Evolutionary conservation across 2,888 invertebrate species (phyloP).

Genomic region (Sisyra nigra): DNA sequence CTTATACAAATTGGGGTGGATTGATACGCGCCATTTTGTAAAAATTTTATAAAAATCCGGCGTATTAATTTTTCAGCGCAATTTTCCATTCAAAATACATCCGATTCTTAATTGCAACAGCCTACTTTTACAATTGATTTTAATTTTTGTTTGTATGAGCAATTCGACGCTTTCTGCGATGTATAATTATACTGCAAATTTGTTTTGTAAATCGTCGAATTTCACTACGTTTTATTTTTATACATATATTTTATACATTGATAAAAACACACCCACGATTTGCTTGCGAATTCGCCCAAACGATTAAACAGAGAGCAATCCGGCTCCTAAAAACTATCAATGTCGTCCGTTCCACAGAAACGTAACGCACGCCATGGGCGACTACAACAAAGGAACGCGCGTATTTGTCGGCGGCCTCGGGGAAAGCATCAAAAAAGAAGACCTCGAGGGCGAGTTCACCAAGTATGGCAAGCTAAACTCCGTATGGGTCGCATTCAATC

Average conservation of each 20-base stretch:
- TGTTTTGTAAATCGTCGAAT: conserved; percentile 3
- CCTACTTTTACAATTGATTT: conserved; percentile 1
- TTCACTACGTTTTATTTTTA: conserved; percentile 4
- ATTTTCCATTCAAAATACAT: neutral
- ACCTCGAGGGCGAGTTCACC: conserved; percentile 78
- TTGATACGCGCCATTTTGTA: conserved; percentile 6
- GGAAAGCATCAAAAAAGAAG: conserved; percentile 81
- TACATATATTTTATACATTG: conserved; percentile 5
- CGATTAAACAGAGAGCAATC: conserved; percentile 16
- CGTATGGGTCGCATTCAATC: conserved; percentile 88
- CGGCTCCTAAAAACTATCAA: conserved; percentile 15
- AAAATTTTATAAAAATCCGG: neutral
- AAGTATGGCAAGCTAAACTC: conserved; percentile 85
- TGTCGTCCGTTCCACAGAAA: conserved; percentile 26
- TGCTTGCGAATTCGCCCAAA: conserved; percentile 25
- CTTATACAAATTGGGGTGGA: conserved; percentile 5
- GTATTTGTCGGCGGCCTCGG: conserved; percentile 83
- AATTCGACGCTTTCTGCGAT: conserved; percentile 4
- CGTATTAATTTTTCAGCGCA: conserved; percentile 2
- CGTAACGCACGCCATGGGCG: conserved; percentile 17
- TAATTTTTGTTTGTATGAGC: conserved; percentile 1
- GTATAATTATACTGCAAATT: neutral
- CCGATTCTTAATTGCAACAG: conserved; percentile 2
- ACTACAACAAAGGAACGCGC: conserved; percentile 42
- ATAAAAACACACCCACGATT: conserved; percentile 10